Conservation (phyloP, 2,113 vertebrate species). For the Halcyon senegalensis region DNA sequence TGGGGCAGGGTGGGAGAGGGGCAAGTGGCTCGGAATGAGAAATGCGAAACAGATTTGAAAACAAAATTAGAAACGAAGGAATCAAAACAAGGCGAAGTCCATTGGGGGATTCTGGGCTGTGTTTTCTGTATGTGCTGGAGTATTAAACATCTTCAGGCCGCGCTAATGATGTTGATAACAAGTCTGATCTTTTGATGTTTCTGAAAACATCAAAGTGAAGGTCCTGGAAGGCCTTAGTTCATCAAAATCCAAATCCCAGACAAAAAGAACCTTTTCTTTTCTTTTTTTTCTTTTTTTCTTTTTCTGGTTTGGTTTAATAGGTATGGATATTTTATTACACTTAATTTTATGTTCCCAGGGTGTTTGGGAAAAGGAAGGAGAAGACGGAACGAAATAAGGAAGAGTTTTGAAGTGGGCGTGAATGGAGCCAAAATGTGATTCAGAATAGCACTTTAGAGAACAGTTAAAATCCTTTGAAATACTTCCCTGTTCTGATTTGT, state of each 20-base stretch:
- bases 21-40: neutral
- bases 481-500: neutral
- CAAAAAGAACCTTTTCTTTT: neutral
- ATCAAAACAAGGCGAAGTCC: conserved; percentile 39
- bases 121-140: conserved; percentile 31
- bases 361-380: neutral
- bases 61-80: conserved; percentile 26
- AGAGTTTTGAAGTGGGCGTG: conserved; percentile 10
- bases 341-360: conserved; percentile 25
- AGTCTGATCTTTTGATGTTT: conserved; percentile 70
- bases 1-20: neutral
- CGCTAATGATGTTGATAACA: conserved; percentile 64
- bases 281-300: neutral
- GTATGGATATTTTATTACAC: conserved; percentile 50
- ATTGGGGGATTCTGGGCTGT: conserved; percentile 29
- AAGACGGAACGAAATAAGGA: neutral
- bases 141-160: conserved; percentile 17
- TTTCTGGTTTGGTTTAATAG: conserved; percentile 35
- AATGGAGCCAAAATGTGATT: neutral
- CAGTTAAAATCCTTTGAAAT: neutral
- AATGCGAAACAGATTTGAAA: conserved; percentile 32
- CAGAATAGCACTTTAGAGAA: neutral
- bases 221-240: conserved; percentile 46
- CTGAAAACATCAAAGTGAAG: conserved; percentile 56
- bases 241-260: conserved; percentile 38